Conservation (phyloP, 2,797 vertebrate species). For the Varecia variegata region DNA sequence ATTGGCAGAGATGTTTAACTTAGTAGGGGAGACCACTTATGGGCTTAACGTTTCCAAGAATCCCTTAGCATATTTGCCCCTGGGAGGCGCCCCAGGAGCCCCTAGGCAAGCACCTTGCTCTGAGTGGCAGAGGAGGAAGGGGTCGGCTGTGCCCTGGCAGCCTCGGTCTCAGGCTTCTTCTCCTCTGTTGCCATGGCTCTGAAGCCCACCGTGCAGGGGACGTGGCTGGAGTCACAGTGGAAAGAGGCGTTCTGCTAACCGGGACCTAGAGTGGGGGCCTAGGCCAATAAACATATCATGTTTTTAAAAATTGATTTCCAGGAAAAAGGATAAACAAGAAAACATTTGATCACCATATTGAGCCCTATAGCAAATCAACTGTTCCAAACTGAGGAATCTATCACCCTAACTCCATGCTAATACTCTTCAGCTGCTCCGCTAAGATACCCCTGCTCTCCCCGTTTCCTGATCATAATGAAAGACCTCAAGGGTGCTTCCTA, state of each 20-base stretch:
- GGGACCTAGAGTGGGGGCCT: not conserved
- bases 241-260: not conserved
- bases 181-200: slow-evolving; percentile 97
- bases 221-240: slow-evolving; percentile 28
- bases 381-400: too few species aligned
- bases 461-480: not conserved
- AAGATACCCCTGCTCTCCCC: not conserved
- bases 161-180: slow-evolving; percentile 97
- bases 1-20: rapidly evolving
- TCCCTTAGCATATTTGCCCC: not conserved
- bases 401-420: not conserved
- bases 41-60: rapidly evolving
- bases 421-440: rapidly evolving
- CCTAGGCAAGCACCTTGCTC: slow-evolving; percentile 90
- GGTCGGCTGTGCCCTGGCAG: slow-evolving; percentile 92
- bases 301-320: not conserved
- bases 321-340: not conserved
- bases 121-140: slow-evolving; percentile 95
- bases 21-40: rapidly evolving
- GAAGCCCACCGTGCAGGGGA: slow-evolving; percentile 67
- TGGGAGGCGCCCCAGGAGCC: not conserved
- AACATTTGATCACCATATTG: rapidly evolving
- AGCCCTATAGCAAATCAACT: not conserved
- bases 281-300: not conserved
- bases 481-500: not conserved